A percentile compares a stretch with the other conserved stretches of the same genome.
Conservation (phyloP, 1,140 invertebrate genomes). For the Platyscapa corneri region DNA sequence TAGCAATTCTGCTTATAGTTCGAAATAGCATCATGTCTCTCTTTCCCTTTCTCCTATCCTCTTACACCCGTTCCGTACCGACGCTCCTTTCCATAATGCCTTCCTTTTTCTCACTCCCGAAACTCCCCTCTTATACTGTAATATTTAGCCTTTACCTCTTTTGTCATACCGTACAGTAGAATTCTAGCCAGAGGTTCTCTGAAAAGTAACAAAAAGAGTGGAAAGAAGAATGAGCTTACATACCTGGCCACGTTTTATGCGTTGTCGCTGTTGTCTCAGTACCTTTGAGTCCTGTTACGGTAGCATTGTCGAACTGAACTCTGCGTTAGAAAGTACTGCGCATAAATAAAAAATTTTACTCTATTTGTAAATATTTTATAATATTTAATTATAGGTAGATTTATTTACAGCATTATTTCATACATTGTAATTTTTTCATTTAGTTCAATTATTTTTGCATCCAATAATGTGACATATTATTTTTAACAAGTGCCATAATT, state of each 20-base stretch:
- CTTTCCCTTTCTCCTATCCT: no score
- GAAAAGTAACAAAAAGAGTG: not conserved
- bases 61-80: no score
- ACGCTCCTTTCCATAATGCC: no score
- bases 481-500: no score
- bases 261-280: slow-evolving; percentile 63
- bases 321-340: slow-evolving; percentile 60
- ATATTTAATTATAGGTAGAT: not conserved
- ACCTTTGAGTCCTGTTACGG: slow-evolving; percentile 61
- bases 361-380: not conserved
- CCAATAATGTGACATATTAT: no score
- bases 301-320: slow-evolving; percentile 71
- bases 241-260: slow-evolving; percentile 62
- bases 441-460: not conserved
- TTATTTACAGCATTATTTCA: not conserved
- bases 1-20: no score
- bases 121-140: no score
- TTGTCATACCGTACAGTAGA: no score
- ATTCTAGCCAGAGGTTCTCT: not conserved
- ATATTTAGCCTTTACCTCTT: no score
- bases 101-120: no score
- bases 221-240: not conserved
- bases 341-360: not conserved
- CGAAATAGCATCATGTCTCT: no score
- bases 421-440: not conserved